Percentiles rank a stretch among this genome's conserved stretches.
Conservation (phyloP, 1,140 invertebrate genomes). For the Scaptomyza graminum region DNA sequence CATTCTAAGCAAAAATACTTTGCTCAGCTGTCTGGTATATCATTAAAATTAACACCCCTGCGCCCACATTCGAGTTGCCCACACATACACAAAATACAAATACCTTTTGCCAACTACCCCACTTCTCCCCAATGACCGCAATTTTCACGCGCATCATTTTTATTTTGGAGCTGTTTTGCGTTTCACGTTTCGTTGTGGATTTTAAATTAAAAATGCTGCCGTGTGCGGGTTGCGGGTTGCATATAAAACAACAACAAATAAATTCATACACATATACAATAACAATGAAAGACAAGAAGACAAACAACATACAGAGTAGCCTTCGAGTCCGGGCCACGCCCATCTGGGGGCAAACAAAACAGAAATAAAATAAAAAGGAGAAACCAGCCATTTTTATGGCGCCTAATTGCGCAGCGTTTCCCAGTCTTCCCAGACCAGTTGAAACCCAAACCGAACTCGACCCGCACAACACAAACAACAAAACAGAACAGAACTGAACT, state of each 20-base stretch:
- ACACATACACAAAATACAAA: background rate
- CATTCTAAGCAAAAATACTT: background rate
- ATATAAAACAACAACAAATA: constrained; percentile 30
- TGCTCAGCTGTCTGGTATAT: background rate
- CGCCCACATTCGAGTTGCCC: background rate
- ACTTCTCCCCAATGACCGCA: constrained; percentile 28
- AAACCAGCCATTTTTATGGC: constrained; percentile 75
- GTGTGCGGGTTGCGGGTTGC: constrained; percentile 57
- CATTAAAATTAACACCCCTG: background rate
- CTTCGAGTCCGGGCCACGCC: constrained; percentile 50
- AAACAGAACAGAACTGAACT: background rate
- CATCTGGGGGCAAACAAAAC: constrained; percentile 54
- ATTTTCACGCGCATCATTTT: constrained; percentile 48
- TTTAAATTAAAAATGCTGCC: constrained; percentile 77
- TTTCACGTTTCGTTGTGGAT: constrained; percentile 67
- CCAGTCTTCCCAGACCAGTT: constrained; percentile 11
- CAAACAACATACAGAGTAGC: constrained; percentile 54
- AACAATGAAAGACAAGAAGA: constrained; percentile 60
- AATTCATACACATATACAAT: constrained; percentile 15
- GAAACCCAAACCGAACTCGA: background rate
- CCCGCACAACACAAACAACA: constrained; percentile 17
- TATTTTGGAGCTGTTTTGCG: constrained; percentile 26
- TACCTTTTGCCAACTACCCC: background rate
- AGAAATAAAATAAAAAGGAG: too few species aligned
- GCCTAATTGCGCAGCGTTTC: constrained; percentile 73